Conservation (phyloP, 2,888 invertebrate species). For the Harpalus rubripes region DNA sequence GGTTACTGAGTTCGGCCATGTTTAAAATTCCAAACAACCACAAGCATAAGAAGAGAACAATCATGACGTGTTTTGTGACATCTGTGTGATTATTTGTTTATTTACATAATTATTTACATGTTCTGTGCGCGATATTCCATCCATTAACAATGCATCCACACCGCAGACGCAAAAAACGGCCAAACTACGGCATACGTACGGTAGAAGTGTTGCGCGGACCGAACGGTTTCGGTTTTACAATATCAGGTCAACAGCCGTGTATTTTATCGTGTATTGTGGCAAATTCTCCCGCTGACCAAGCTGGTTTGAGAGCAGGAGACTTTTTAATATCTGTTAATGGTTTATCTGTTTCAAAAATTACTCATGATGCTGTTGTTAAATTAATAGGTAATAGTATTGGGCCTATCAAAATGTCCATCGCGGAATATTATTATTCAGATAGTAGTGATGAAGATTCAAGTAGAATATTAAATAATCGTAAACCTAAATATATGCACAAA, state of each 20-base stretch:
- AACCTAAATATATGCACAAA: constrained; percentile 82
- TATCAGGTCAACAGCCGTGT: constrained; percentile 97
- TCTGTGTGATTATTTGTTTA: constrained; percentile 66
- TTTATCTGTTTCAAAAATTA: constrained; percentile 92
- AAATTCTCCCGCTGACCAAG: constrained; percentile 93
- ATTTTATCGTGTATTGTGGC: constrained; percentile 95
- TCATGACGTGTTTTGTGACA: constrained; percentile 67
- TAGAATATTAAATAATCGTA: constrained; percentile 78
- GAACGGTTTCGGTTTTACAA: constrained; percentile 98
- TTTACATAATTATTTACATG: constrained; percentile 67
- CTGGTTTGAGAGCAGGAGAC: constrained; percentile 94
- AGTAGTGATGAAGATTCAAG: constrained; percentile 87
- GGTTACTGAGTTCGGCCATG: constrained; percentile 73
- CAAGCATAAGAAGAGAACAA: constrained; percentile 69
- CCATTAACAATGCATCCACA: constrained; percentile 79
- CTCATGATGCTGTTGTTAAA: constrained; percentile 95
- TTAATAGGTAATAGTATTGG: constrained; percentile 93
- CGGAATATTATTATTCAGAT: constrained; percentile 91
- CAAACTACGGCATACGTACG: constrained; percentile 87
- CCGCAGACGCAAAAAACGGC: constrained; percentile 84
- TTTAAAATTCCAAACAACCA: constrained; percentile 72
- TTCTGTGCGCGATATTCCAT: constrained; percentile 32
- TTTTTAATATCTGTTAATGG: constrained; percentile 95
- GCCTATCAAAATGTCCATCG: constrained; percentile 90
- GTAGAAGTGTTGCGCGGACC: constrained; percentile 92